A percentile compares a stretch with the other conserved stretches of the same genome.
Conservation (phyloP, 2,797 vertebrate genomes). For the Spinus olivaceus region DNA sequence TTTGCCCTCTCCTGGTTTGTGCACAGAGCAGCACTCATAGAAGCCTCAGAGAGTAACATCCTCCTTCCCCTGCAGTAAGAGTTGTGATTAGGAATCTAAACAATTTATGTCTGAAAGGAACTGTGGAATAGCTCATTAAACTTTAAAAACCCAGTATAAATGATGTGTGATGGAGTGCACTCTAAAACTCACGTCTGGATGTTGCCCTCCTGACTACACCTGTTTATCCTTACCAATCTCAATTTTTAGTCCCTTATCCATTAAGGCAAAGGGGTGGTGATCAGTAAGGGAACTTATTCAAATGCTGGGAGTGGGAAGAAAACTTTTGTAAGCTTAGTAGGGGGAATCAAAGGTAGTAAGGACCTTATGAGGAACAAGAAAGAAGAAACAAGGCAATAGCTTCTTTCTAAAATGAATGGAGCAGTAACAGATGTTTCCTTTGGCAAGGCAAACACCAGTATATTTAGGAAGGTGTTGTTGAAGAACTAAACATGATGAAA, state of each 20-base stretch:
- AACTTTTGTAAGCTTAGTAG: background rate
- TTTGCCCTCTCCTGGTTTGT: constrained; percentile 13
- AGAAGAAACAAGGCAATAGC: background rate
- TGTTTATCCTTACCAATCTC: background rate
- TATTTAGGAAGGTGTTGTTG: background rate
- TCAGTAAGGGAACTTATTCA: background rate
- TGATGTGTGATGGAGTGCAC: background rate
- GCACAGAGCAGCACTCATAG: background rate
- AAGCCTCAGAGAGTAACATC: background rate
- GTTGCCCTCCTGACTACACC: background rate
- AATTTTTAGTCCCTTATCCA: background rate
- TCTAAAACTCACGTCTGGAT: background rate
- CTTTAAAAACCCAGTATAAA: background rate
- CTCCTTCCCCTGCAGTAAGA: background rate
- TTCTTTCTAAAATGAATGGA: background rate
- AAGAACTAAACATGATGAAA: background rate
- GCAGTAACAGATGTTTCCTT: background rate
- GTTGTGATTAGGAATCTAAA: background rate
- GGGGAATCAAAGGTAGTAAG: background rate
- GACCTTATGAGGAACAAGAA: background rate
- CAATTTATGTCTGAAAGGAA: background rate
- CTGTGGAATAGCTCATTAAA: background rate
- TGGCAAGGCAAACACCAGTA: background rate
- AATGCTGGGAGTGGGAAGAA: background rate
- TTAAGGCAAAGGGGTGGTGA: background rate